phyloP scores from a whole-genome alignment of 2,797 vertebrate genomes.

The Crax fasciolata region DNA sequence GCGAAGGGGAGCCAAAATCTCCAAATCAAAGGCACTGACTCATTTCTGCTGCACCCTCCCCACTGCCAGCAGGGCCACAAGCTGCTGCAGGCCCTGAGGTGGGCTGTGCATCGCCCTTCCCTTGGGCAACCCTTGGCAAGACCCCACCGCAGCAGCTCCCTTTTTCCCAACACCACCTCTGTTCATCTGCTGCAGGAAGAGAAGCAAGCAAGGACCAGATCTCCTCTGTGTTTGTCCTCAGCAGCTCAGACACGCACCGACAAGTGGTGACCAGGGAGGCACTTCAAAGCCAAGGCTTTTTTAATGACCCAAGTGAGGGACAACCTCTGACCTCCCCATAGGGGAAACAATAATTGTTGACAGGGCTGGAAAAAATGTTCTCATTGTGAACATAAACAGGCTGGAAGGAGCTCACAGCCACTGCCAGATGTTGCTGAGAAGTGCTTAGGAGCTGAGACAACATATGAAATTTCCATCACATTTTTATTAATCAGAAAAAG shows the following conservation, averaged over 20 bases:
- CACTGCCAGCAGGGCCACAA: neutral
- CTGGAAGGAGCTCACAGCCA: neutral
- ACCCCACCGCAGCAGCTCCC: neutral
- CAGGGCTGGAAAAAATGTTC: conserved; percentile 74
- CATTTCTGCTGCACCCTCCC: neutral
- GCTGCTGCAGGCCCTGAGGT: neutral
- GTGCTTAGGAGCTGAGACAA: conserved; percentile 51
- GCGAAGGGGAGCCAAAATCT: neutral
- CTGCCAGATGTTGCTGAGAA: conserved; percentile 70
- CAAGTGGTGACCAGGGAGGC: neutral
- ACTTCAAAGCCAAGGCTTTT: neutral
- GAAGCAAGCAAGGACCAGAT: neutral
- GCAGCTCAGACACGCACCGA: neutral
- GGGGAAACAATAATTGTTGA: conserved; percentile 44
- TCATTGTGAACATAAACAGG: conserved; percentile 65
- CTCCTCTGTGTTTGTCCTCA: rapidly evolving
- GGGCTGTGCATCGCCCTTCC: neutral
- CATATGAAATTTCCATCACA: conserved; percentile 64
- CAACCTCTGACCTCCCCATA: neutral
- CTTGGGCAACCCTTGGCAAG: rapidly evolving
- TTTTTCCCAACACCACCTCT: neutral
- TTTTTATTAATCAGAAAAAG: conserved; percentile 60
- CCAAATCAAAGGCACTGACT: neutral
- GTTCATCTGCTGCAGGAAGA: neutral
- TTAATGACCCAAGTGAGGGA: neutral